Conservation (phyloP, 2,888 invertebrate genomes). For the Caenorhabditis panamensis region DNA sequence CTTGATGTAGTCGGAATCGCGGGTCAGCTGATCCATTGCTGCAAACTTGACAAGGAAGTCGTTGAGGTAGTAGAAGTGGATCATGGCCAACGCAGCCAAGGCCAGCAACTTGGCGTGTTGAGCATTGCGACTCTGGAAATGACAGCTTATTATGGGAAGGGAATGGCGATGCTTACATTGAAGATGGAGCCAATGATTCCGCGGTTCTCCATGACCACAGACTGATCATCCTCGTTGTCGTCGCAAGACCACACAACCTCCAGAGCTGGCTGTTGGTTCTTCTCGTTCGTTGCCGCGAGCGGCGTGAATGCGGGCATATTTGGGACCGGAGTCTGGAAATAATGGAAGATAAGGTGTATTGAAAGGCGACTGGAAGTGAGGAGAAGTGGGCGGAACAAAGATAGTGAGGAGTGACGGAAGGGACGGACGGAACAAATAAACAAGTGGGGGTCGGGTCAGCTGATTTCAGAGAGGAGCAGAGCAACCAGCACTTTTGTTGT, state of each 20-base stretch:
- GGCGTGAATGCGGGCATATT: conserved; percentile 58
- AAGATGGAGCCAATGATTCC: conserved; percentile 23
- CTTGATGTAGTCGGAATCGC: conserved; percentile 13
- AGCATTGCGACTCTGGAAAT: conserved; percentile 72
- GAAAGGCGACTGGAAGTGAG: conserved; percentile 13
- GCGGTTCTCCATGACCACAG: conserved; percentile 16
- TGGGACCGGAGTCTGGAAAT: conserved; percentile 9
- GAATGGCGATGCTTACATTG: conserved; percentile 17
- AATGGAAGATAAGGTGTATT: not conserved
- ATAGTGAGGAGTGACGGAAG: not conserved
- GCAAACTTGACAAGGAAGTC: conserved; percentile 68
- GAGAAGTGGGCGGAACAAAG: conserved; percentile 3
- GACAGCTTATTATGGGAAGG: not conserved
- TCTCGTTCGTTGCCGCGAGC: conserved; percentile 55
- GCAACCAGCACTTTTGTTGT: conserved; percentile 41
- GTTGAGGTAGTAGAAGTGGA: conserved; percentile 75
- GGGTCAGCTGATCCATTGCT: conserved; percentile 53
- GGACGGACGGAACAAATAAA: conserved; percentile 33
- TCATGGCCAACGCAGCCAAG: conserved; percentile 74
- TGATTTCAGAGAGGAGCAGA: conserved; percentile 45
- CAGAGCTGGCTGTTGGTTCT: conserved; percentile 7
- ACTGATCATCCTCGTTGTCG: conserved; percentile 25
- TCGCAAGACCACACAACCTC: conserved; percentile 22
- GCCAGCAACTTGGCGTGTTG: conserved; percentile 76
- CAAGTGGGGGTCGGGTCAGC: conserved; percentile 47